These are phyloP conservation scores for Lutraria lutraria DNA, from an alignment of 2,888 invertebrate species.

Conservation along the genomic window DNA sequence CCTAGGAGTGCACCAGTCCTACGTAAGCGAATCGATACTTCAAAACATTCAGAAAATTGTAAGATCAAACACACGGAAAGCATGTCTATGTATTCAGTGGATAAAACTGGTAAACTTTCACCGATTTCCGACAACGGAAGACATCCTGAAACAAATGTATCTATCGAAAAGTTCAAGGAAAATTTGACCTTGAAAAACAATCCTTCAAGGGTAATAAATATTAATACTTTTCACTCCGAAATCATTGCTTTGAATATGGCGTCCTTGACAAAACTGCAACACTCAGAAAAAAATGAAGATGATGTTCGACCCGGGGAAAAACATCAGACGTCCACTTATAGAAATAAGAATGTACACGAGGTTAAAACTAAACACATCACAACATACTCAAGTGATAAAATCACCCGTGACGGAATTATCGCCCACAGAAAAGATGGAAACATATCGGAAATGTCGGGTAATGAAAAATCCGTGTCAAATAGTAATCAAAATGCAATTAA, in stretches of 20 bases:
- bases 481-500: conserved; percentile 30
- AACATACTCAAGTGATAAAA: not conserved
- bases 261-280: not conserved
- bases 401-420: not conserved
- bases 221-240: not conserved
- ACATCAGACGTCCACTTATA: not conserved
- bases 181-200: not conserved
- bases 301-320: not conserved
- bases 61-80: not conserved
- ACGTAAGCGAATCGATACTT: not conserved
- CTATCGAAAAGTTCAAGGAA: not conserved
- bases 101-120: not conserved
- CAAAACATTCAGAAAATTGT: not conserved
- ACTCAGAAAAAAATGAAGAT: not conserved
- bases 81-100: not conserved
- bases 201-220: not conserved
- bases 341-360: not conserved
- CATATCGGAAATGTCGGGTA: conserved; percentile 9
- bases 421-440: not conserved
- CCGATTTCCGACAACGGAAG: not conserved
- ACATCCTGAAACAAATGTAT: not conserved
- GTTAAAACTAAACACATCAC: not conserved
- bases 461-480: conserved; percentile 31
- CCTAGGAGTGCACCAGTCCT: not conserved
- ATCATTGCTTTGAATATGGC: not conserved